Base-by-base conservation (phyloP, 2,888 invertebrate genomes). In the Drosophila picticornis region DNA sequence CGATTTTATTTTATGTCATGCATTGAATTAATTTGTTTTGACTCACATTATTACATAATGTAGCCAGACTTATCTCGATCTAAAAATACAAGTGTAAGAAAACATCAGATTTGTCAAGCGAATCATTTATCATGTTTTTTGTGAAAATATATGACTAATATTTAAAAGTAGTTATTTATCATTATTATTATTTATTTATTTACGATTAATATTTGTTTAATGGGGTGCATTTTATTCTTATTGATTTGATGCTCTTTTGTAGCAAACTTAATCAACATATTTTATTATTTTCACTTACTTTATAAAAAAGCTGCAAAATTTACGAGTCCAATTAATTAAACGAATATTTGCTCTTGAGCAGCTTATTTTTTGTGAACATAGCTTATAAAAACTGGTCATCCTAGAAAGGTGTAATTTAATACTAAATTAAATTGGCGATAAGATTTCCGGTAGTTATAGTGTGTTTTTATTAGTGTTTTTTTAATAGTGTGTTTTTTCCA, bases 121-220 rank as follows among this genome's bases (percentile, higher is more conserved):
- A 51, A 51, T 48, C 53, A 36, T 31, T 71, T 77, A 71, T 77
- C 53, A 55, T 40, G 29, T 68, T 70, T 36, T 60, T 76, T 75
- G 59, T 75, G 6, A 46, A 4, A 25, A 43, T 13, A 2, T n/a
- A n/a, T n/a, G n/a, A n/a, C n/a, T n/a, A n/a, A n/a, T n/a, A n/a
- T n/a, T n/a, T n/a, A n/a, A n/a, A n/a, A n/a, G n/a, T n/a, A n/a
- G n/a, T n/a, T n/a, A n/a, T n/a, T n/a, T n/a, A n/a, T n/a, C n/a
- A n/a, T n/a, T n/a, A n/a, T n/a, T n/a, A n/a, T n/a, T n/a, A n/a
- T n/a, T n/a, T n/a, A n/a, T 16, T 16, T 9, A 46, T 9, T 16
- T 16, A 4, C 22, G 4, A 25, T 46, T 46, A 22, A 4, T 22
- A 7, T 46, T 16, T 46, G 4, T 25, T 22, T 2, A 0, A 2